These are phyloP conservation scores for Meandrusa payeni DNA, from an alignment of 2,888 invertebrate species.

Conservation along the genomic window DNA sequence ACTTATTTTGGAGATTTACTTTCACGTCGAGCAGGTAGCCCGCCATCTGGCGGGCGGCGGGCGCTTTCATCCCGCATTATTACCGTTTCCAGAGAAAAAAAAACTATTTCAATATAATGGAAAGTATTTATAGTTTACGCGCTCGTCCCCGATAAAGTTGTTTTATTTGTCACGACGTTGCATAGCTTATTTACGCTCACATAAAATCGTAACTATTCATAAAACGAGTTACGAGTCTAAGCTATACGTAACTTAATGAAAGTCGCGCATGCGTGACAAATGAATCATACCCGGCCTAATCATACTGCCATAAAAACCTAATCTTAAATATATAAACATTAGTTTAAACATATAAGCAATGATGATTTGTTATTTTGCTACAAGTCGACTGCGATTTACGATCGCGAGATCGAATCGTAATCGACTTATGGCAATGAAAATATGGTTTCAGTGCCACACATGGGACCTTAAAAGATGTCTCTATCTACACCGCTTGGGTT, in stretches of 20 bases:
- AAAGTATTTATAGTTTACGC: constrained; percentile 70
- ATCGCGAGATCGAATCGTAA: background rate
- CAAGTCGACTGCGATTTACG: background rate
- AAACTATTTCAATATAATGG: constrained; percentile 76
- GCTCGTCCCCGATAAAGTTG: constrained; percentile 65
- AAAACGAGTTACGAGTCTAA: constrained; percentile 59
- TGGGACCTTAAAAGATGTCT: too few species aligned
- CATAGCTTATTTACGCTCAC: constrained; percentile 65
- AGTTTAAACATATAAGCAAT: constrained; percentile 1
- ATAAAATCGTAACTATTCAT: constrained; percentile 73
- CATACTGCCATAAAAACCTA: background rate
- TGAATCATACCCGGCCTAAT: constrained; percentile 32
- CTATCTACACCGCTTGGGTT: too few species aligned
- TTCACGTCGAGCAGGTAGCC: constrained; percentile 65
- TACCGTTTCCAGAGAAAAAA: constrained; percentile 68
- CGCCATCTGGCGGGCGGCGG: constrained; percentile 70
- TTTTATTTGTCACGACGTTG: constrained; percentile 69
- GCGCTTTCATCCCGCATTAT: constrained; percentile 73
- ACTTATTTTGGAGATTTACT: constrained; percentile 43
- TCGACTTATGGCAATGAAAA: too few species aligned
- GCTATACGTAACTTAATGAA: constrained; percentile 57
- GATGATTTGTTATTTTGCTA: too few species aligned
- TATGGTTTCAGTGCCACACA: too few species aligned
- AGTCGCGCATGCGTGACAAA: constrained; percentile 55
- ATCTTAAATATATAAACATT: constrained; percentile 10